Evolutionary conservation across 2,113 vertebrate species (phyloP), one percentile per base, ranked within the genome.

Genomic region (Macquaria australasica): DNA sequence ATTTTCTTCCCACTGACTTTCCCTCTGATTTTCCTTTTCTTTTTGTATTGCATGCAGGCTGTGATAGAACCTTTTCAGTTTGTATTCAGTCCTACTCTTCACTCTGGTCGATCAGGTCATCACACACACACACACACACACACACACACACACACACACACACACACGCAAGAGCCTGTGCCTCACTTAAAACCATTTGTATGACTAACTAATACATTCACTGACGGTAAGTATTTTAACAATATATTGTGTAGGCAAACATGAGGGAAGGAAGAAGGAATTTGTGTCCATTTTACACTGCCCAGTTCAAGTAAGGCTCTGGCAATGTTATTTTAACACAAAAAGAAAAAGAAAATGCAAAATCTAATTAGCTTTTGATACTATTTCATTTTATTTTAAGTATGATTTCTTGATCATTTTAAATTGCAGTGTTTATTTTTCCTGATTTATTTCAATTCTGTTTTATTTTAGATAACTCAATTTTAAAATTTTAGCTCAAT

Each of bases 1-100:
- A 34, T 66, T 84, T 71, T 18, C 14, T 77, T 68, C 43, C 76
- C 48, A 23, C 25, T 69, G 39, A 79, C 55, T 58, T 59, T 63
- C 39, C 39, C 18, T 73, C 28, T 3, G 3, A 53, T 15, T 63
- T 73, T 50, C 59, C 41, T 80, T 28, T 43, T 34, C 18, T 45
- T 72, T n/a, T 59, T 79, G 25, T 74, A 23, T 64, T 67, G 23
- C 8, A 16, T 82, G 34, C 23, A 69, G 20, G 39, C 12, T 66
- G n/a, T 79, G 53, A 41, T 43, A 20, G n/a, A 60, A 59, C 3
- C 6, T 66, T 48, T 58, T 6, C 16, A 6, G 5, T 28, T 69
- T 69, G 51, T 37, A 83, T 67, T 48, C 21, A 53, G 9, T 10
- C 0, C 23, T 5, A 11, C 60, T 64, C 51, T 60, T 63, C 43